Conservation (phyloP, 2,113 vertebrate genomes). For the Corythaeola cristata region DNA sequence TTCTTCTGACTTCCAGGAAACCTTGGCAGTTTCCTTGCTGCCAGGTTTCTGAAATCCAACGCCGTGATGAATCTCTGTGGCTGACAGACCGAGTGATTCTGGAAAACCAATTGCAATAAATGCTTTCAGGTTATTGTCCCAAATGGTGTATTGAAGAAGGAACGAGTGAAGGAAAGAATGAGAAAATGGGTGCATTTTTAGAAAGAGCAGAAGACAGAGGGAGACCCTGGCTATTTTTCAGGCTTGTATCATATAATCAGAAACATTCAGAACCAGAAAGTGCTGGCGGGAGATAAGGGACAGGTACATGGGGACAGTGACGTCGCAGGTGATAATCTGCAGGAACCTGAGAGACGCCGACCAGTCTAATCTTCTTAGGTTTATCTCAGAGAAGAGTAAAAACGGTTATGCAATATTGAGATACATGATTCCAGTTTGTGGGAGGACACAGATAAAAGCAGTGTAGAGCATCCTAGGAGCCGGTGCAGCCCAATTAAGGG, state of each 20-base stretch:
- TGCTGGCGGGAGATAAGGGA: conserved; percentile 18
- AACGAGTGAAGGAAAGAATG: not conserved
- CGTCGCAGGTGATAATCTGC: not conserved
- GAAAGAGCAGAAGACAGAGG: not conserved
- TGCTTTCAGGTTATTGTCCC: not conserved
- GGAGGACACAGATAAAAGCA: not conserved
- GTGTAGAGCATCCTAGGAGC: not conserved
- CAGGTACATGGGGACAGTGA: not conserved
- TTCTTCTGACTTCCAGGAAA: not conserved
- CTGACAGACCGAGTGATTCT: not conserved
- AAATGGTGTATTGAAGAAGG: not conserved
- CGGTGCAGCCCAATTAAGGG: not conserved
- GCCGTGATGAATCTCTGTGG: not conserved
- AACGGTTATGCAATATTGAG: not conserved
- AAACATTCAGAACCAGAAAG: not conserved
- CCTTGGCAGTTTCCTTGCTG: not conserved
- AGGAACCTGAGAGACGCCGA: not conserved
- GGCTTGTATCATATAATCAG: not conserved
- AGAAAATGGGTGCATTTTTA: not conserved
- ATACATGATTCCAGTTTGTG: not conserved
- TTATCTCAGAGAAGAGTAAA: conserved; percentile 23
- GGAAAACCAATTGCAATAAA: not conserved
- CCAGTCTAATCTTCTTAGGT: conserved; percentile 8
- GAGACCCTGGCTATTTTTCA: not conserved
- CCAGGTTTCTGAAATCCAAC: not conserved